Conservation (phyloP, 2,797 vertebrate genomes). For the Amblyopsis hoosieri region DNA sequence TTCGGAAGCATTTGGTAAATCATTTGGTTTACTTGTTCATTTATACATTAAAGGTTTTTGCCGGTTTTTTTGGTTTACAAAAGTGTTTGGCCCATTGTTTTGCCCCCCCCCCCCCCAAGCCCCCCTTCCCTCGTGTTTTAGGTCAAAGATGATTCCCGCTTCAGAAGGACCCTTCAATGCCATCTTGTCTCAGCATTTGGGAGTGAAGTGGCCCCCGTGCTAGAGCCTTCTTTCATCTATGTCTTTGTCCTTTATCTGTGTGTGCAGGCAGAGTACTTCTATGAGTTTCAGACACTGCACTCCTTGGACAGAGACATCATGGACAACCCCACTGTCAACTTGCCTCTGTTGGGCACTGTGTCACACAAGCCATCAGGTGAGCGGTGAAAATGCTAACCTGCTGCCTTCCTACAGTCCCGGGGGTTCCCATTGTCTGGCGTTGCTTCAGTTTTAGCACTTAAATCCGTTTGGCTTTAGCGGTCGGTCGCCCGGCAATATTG, state of each 20-base stretch:
- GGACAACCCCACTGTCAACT: constrained; percentile 87
- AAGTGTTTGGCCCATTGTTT: background rate
- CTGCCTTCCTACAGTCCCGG: background rate
- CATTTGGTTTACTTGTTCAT: constrained; percentile 1
- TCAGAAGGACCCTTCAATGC: background rate
- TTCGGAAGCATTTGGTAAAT: constrained; percentile 3
- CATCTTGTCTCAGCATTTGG: background rate
- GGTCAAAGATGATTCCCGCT: background rate
- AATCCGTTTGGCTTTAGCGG: no score
- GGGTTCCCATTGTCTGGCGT: background rate
- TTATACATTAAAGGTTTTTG: constrained; percentile 8
- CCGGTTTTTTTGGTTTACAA: background rate
- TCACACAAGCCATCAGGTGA: constrained; percentile 88
- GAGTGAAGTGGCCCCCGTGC: constrained; percentile 3
- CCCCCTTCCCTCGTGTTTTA: no score
- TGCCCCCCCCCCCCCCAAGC: no score
- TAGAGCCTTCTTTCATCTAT: background rate
- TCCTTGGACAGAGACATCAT: constrained; percentile 91
- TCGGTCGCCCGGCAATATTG: no score
- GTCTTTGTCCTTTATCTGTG: constrained; percentile 5
- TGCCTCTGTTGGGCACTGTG: constrained; percentile 85
- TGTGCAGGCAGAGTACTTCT: constrained; percentile 86
- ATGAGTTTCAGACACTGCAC: constrained; percentile 87
- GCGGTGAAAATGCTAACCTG: constrained; percentile 38
- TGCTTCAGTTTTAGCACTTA: no score